Base-by-base conservation (phyloP, 2,888 invertebrate genomes). In the Urechis unicinctus region DNA sequence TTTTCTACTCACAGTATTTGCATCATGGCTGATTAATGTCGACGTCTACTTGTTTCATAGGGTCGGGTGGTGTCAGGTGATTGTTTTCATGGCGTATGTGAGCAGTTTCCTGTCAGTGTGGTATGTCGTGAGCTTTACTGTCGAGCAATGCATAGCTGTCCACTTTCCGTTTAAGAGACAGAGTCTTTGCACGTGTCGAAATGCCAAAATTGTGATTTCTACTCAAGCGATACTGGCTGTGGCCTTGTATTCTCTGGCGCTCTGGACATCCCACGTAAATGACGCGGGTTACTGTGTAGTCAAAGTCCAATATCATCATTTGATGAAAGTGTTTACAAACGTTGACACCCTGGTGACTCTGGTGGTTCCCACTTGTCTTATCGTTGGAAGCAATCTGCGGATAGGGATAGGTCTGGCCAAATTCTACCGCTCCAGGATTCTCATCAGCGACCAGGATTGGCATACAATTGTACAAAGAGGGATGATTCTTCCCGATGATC, bases 311-410 rank as follows among this genome's bases (percentile, higher is more conserved):
- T 43, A 53, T n/a, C 53, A 25, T 49, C 29, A 22, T 9, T 30
- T 58, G 22, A 52, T 54, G 46, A 36, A 31, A 13, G 42, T 47
- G 28, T 26, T 55, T 45, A 58, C 36, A 46, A 58, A 51, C 36
- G 44, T 48, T 9, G 58, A 60, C 50, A 60, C 59, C 9, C 17
- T 61, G 36, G 41, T 56, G 13, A 59, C 59, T n/a, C 53, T 56
- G 26, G 44, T 60, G 50, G 50, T 56, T 17, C 59, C 59, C 2
- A 60, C 59, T 26, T 21, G 60, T 30, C 25, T 60, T 42, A 60
- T 61, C 45, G 52, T 48, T 4, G 36, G 44, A 25, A 44, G 59
- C 50, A 61, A 56, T 52, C 36, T 61, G 9, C 60, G 54, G 31
- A 61, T 61, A 9, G 31, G 51, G 5, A 59, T 48, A 54, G 57